Evolutionary conservation across 2,113 vertebrate species (phyloP).

Genomic region (Cyprinodon variegatus): DNA sequence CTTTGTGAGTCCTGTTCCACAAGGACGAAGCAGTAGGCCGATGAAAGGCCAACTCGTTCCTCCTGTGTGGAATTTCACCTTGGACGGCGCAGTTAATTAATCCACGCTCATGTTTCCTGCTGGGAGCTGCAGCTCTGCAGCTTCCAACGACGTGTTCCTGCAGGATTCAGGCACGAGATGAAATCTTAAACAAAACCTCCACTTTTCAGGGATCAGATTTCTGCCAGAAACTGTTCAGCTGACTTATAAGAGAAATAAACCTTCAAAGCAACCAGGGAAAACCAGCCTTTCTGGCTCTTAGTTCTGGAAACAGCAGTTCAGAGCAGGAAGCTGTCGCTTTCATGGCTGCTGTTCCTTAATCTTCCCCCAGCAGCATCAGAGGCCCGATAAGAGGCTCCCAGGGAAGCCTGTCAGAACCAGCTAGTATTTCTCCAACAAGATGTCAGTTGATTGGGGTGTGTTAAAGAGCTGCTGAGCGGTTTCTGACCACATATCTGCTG

Average conservation of each 20-base stretch:
- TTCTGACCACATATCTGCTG: neutral
- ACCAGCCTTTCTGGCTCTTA: no score
- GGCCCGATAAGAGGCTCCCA: neutral
- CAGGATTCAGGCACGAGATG: slow-evolving; percentile 1
- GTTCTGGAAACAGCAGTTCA: neutral
- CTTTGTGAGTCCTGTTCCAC: no score
- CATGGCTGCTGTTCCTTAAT: neutral
- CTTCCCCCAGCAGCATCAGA: neutral
- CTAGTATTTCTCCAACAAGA: neutral
- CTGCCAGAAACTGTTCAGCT: no score
- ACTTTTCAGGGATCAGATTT: neutral
- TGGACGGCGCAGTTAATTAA: slow-evolving; percentile 7
- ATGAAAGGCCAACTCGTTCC: neutral
- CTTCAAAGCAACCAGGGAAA: no score
- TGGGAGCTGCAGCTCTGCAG: neutral
- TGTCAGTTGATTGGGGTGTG: neutral
- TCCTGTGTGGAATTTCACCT: slow-evolving; percentile 21
- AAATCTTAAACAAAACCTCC: slow-evolving; percentile 30
- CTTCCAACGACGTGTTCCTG: neutral
- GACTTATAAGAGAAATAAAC: no score
- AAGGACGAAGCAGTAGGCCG: neutral
- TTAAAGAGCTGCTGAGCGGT: neutral
- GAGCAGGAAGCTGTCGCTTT: neutral
- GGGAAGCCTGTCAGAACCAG: neutral
- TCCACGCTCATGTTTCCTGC: slow-evolving; percentile 10